Evolutionary conservation across 2,113 vertebrate genomes (phyloP).

Genomic region (Phocoena sinus): DNA sequence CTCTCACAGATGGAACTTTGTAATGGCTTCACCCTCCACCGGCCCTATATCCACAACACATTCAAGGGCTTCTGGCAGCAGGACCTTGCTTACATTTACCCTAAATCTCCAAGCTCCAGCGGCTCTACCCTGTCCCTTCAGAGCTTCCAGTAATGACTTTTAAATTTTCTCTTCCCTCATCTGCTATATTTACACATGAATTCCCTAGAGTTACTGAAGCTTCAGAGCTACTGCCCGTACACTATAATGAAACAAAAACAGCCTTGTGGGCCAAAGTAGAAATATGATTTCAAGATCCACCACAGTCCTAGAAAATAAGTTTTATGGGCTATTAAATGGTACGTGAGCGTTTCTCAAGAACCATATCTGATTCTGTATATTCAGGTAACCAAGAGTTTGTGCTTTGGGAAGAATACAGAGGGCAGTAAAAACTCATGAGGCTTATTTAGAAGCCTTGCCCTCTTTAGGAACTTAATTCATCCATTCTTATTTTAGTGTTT

Average conservation of each 20-base stretch:
- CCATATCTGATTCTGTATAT: constrained; percentile 49
- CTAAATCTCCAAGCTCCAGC: neutral
- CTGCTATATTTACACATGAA: constrained; percentile 34
- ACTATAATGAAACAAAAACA: constrained; percentile 36
- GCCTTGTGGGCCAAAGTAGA: constrained; percentile 26
- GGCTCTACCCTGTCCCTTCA: constrained; percentile 29
- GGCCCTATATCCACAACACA: neutral
- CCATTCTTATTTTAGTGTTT: constrained; percentile 65
- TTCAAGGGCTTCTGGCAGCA: neutral
- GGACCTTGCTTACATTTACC: neutral
- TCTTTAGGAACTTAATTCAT: constrained; percentile 26
- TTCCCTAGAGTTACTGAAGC: constrained; percentile 33
- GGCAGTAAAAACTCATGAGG: constrained; percentile 36
- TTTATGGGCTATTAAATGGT: constrained; percentile 57
- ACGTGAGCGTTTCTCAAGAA: constrained; percentile 59
- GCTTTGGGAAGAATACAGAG: constrained; percentile 77
- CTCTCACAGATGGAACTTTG: constrained; percentile 4
- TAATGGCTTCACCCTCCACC: neutral
- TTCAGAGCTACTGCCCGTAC: constrained; percentile 51
- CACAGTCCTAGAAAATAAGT: constrained; percentile 56
- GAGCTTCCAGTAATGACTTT: neutral
- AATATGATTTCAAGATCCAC: constrained; percentile 35
- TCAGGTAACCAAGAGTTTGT: constrained; percentile 77
- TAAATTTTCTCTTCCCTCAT: neutral
- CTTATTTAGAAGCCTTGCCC: constrained; percentile 43